Evolutionary conservation across 2,888 invertebrate genomes (phyloP).

Genomic region (Eustalomyia histrio): DNA sequence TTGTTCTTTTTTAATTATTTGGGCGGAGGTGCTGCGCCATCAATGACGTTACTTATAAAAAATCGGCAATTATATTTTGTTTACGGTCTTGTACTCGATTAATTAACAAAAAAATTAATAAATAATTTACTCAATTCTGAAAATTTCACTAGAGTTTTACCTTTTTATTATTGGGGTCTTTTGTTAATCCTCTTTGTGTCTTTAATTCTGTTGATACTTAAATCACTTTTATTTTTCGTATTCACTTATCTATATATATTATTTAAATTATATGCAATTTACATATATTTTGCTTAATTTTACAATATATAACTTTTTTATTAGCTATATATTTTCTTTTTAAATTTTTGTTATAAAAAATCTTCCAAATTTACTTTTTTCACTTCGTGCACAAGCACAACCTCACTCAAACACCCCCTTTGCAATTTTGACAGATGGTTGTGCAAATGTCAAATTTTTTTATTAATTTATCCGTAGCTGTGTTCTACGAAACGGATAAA

Average conservation of each 20-base stretch:
- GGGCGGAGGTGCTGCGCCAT: constrained; percentile 59
- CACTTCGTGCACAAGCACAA: constrained; percentile 68
- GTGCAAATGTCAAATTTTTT: constrained; percentile 23
- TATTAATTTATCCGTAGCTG: constrained; percentile 4
- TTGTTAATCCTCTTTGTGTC: constrained; percentile 47
- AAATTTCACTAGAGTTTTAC: constrained; percentile 36
- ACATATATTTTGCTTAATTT: constrained; percentile 18
- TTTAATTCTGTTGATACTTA: constrained; percentile 45
- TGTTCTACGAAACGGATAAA: constrained; percentile 19
- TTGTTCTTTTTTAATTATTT: constrained; percentile 33
- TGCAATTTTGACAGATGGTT: constrained; percentile 49
- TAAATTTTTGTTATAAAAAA: constrained; percentile 64
- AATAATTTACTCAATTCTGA: constrained; percentile 14
- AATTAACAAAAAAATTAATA: constrained; percentile 2
- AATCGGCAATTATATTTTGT: constrained; percentile 25
- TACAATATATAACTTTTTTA: constrained; percentile 9
- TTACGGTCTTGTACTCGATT: background rate
- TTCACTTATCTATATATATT: constrained; percentile 26
- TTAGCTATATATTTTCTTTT: constrained; percentile 58
- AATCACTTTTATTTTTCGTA: constrained; percentile 30
- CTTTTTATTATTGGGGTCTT: constrained; percentile 64
- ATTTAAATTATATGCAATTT: constrained; percentile 13
- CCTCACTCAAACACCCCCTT: constrained; percentile 60
- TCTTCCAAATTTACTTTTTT: constrained; percentile 47
- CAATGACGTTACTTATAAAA: constrained; percentile 20